phyloP scores from a whole-genome alignment of 1,140 invertebrate species.

The Hirudo medicinalis region DNA sequence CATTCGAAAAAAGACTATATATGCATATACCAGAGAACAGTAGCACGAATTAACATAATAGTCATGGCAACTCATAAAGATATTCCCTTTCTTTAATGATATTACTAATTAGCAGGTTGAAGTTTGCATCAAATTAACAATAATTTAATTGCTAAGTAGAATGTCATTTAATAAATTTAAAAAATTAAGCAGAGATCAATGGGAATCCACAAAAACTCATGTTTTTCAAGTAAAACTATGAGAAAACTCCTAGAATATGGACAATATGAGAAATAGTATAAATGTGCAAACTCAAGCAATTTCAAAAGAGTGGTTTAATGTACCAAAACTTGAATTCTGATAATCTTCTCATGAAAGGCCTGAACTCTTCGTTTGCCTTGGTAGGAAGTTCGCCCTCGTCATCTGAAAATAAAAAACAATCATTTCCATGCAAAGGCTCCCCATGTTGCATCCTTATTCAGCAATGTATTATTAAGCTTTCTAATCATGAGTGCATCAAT shows the following conservation, averaged over 20 bases:
- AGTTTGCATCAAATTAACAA: too few species aligned
- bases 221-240: too few species aligned
- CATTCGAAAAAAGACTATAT: not conserved
- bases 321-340: constrained; percentile 99
- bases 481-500: too few species aligned
- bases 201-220: too few species aligned
- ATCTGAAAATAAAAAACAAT: constrained; percentile 27
- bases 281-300: not conserved
- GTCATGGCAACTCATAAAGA: too few species aligned
- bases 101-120: too few species aligned
- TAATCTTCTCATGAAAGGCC: constrained; percentile 89
- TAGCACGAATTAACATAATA: not conserved
- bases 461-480: too few species aligned
- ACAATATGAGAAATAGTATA: not conserved
- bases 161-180: too few species aligned
- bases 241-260: not conserved
- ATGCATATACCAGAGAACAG: too few species aligned
- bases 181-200: too few species aligned
- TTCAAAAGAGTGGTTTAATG: constrained; percentile 19
- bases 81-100: too few species aligned
- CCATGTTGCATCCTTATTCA: not conserved
- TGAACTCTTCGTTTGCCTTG: constrained; percentile 86
- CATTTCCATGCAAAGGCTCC: not conserved
- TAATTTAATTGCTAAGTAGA: too few species aligned
- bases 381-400: constrained; percentile 83